These are phyloP conservation scores for Crossocerus cetratus DNA, from an alignment of 2,888 invertebrate genomes.

Conservation along the genomic window DNA sequence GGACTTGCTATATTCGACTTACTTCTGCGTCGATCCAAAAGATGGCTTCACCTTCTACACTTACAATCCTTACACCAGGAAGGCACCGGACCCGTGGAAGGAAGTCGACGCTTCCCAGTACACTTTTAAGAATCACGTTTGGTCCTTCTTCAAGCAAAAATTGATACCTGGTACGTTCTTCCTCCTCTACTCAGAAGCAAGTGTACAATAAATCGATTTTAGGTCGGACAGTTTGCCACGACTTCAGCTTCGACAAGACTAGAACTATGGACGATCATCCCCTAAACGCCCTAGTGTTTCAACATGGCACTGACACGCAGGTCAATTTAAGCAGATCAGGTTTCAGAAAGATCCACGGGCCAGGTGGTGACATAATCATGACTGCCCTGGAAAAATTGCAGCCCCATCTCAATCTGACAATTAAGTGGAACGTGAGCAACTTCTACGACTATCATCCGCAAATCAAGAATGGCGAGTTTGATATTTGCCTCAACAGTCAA, in stretches of 20 bases:
- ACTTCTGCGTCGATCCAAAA: slow-evolving; percentile 35
- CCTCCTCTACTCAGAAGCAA: not conserved
- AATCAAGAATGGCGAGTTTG: slow-evolving; percentile 20
- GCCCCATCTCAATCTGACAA: not conserved
- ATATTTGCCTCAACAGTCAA: slow-evolving; percentile 36
- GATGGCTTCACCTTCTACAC: slow-evolving; percentile 35
- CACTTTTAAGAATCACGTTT: not conserved
- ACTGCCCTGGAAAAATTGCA: slow-evolving; percentile 22
- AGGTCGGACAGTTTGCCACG: slow-evolving; percentile 27
- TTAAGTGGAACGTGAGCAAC: not conserved
- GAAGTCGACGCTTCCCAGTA: not conserved
- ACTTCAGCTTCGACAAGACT: slow-evolving; percentile 36
- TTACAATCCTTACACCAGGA: slow-evolving; percentile 49
- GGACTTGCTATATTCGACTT: slow-evolving; percentile 39
- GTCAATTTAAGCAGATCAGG: slow-evolving; percentile 13
- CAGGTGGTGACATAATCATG: slow-evolving; percentile 24
- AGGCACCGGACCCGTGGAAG: slow-evolving; percentile 39
- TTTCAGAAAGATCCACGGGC: slow-evolving; percentile 10
- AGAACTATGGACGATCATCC: slow-evolving; percentile 22
- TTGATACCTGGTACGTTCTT: slow-evolving; percentile 5
- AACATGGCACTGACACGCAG: slow-evolving; percentile 10
- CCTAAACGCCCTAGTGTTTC: slow-evolving; percentile 18
- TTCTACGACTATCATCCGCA: not conserved
- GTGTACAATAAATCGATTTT: not conserved
- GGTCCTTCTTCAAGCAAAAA: slow-evolving; percentile 23